Percentiles rank a stretch among this genome's conserved stretches.
phyloP scores from a whole-genome alignment of 2,888 invertebrate genomes.

The Odontocerum albicorne region DNA sequence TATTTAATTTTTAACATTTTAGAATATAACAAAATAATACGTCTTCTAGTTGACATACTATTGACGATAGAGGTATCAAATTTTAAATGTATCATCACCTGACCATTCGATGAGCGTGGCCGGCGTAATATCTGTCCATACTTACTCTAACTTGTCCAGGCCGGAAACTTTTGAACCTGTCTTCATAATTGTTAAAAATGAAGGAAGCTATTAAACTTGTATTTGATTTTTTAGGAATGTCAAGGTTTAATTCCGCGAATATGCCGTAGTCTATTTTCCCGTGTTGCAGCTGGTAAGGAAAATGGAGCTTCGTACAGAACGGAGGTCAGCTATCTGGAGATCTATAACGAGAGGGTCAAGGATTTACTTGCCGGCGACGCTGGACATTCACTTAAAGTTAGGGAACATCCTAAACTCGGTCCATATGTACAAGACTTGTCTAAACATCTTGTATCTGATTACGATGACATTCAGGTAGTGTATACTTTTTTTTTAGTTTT shows the following conservation, averaged over 20 bases:
- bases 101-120: no score
- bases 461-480: slow-evolving; percentile 79
- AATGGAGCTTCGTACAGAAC: slow-evolving; percentile 82
- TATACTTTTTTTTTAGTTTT: neutral
- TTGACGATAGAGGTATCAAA: no score
- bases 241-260: slow-evolving; percentile 85
- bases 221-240: slow-evolving; percentile 65
- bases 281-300: slow-evolving; percentile 80
- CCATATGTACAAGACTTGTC: slow-evolving; percentile 88
- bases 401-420: slow-evolving; percentile 79
- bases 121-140: no score
- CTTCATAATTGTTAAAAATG: no score
- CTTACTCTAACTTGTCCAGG: no score
- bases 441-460: slow-evolving; percentile 82
- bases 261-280: slow-evolving; percentile 79
- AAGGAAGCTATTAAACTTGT: no score
- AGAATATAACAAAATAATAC: no score
- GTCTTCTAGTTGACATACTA: no score
- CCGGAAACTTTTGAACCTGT: no score
- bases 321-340: slow-evolving; percentile 84
- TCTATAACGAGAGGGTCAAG: slow-evolving; percentile 82
- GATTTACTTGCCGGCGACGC: slow-evolving; percentile 65
- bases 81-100: no score
- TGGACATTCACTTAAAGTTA: slow-evolving; percentile 71
- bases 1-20: no score